Conservation (phyloP, 2,797 vertebrate genomes). For the Petrocephalus sullivani region DNA sequence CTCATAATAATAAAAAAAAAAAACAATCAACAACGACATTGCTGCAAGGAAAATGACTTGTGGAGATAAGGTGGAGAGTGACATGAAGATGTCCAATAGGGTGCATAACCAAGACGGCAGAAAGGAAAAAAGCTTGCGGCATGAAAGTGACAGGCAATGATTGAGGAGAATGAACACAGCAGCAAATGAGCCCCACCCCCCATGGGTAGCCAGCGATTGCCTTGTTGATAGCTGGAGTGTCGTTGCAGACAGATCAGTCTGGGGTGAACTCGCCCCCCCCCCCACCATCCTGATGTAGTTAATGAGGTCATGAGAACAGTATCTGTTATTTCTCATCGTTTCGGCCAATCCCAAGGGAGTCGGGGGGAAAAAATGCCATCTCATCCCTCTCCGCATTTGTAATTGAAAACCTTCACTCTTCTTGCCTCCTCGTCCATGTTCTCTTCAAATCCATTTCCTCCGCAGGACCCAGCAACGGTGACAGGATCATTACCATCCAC, state of each 20-base stretch:
- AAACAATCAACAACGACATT: not conserved
- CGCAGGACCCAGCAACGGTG: not conserved
- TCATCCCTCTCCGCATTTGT: not conserved
- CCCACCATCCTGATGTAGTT: not conserved
- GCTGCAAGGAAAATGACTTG: not conserved
- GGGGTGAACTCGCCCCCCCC: not conserved
- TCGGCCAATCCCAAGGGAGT: not conserved
- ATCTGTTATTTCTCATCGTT: not conserved
- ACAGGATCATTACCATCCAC: slow-evolving; percentile 8
- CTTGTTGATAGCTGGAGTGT: not conserved
- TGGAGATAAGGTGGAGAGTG: not conserved
- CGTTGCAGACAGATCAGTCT: not conserved
- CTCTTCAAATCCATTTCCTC: slow-evolving; percentile 8
- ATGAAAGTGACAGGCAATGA: not conserved
- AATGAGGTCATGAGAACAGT: slow-evolving; percentile 15
- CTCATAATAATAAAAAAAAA: not conserved
- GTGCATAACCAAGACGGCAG: not conserved
- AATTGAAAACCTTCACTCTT: slow-evolving; percentile 19
- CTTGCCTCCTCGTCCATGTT: not conserved
- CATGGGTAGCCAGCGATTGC: not conserved
- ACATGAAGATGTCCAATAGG: not conserved
- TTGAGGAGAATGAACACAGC: not conserved
- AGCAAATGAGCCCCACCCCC: not conserved
- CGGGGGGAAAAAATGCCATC: not conserved
- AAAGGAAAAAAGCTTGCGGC: not conserved